Conservation (phyloP, 2,888 invertebrate species). For the Drosophila macrospina region DNA sequence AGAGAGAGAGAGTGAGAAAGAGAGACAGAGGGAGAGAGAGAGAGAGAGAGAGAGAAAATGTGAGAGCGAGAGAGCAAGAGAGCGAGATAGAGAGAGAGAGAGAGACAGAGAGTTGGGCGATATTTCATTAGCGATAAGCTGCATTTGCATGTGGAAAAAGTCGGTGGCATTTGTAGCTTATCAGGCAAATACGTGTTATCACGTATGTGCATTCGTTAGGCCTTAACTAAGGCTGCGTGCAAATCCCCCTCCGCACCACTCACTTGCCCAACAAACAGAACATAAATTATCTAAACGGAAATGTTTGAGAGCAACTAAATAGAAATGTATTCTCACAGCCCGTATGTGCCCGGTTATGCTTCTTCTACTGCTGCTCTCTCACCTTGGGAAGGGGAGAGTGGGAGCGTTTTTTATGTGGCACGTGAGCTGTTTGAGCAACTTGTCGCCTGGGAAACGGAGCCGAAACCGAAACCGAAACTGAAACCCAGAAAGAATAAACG, state of each 20-base stretch:
- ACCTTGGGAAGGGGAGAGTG: no score
- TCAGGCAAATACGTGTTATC: slow-evolving; percentile 72
- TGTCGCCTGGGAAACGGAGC: slow-evolving; percentile 20
- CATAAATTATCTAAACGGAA: slow-evolving; percentile 68
- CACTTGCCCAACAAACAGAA: no score
- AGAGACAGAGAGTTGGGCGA: slow-evolving; percentile 14
- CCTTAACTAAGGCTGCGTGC: slow-evolving; percentile 70
- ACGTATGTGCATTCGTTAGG: slow-evolving; percentile 78
- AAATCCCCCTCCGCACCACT: no score
- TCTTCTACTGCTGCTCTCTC: neutral
- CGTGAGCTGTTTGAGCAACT: slow-evolving; percentile 66
- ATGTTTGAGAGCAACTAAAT: slow-evolving; percentile 13
- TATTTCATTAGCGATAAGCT: slow-evolving; percentile 40
- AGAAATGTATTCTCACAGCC: slow-evolving; percentile 28
- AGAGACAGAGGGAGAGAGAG: no score
- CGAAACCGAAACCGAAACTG: slow-evolving; percentile 1
- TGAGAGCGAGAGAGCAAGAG: no score
- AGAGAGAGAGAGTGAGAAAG: neutral
- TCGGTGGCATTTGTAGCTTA: slow-evolving; percentile 54
- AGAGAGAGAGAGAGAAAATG: no score
- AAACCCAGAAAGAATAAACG: slow-evolving; percentile 13
- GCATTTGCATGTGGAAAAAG: slow-evolving; percentile 19
- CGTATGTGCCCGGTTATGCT: slow-evolving; percentile 10
- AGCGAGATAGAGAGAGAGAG: neutral
- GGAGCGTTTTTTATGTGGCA: slow-evolving; percentile 40